These are phyloP conservation scores for Dasyurus viverrinus DNA, from an alignment of 2,113 vertebrate genomes.

Conservation along the genomic window DNA sequence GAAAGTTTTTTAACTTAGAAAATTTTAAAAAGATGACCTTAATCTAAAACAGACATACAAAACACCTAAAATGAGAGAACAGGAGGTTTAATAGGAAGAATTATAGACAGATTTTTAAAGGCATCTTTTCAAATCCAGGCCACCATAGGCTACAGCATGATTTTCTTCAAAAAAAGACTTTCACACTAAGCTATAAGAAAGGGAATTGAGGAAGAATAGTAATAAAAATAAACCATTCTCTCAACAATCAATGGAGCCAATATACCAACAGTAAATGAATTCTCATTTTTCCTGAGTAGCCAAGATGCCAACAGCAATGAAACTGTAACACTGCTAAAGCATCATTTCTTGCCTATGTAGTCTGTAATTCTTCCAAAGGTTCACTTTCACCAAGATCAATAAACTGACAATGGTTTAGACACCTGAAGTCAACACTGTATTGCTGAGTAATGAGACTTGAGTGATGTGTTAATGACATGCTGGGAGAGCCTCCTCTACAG, in stretches of 20 bases:
- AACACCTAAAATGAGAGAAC: conserved; percentile 1
- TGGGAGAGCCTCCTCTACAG: neutral
- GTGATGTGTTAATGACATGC: neutral
- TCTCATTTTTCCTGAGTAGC: neutral
- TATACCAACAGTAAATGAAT: conserved; percentile 7
- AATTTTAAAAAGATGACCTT: neutral
- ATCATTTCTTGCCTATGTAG: conserved; percentile 1
- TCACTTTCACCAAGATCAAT: conserved; percentile 29
- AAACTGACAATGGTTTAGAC: conserved; percentile 20
- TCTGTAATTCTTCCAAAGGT: conserved; percentile 21
- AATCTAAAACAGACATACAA: conserved; percentile 1
- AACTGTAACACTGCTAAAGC: neutral
- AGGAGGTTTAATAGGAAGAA: neutral
- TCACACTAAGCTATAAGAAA: neutral
- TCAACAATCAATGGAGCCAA: neutral
- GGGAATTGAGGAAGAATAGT: neutral
- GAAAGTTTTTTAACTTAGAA: neutral
- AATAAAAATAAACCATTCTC: neutral
- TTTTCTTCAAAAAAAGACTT: conserved; percentile 48
- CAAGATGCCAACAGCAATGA: neutral
- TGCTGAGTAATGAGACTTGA: neutral
- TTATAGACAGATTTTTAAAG: conserved; percentile 10
- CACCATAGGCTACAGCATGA: neutral
- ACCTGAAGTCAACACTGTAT: conserved; percentile 13
- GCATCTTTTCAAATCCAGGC: neutral